Percentiles rank a stretch among this genome's conserved stretches.
These are phyloP conservation scores for Clunio marinus DNA, from an alignment of 2,888 invertebrate genomes.

Conservation along the genomic window DNA sequence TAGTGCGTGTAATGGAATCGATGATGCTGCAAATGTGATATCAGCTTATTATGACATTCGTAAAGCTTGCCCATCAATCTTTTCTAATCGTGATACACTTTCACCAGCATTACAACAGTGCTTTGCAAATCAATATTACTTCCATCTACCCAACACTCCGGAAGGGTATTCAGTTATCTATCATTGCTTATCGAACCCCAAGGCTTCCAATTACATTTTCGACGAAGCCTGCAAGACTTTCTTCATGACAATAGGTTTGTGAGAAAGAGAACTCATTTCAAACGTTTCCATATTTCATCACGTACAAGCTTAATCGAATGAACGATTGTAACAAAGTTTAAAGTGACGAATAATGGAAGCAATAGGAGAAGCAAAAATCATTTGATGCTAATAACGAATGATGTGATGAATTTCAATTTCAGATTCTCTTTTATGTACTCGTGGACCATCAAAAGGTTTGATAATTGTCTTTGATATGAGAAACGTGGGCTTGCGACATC, in stretches of 20 bases:
- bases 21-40: conserved; percentile 45
- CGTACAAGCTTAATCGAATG: no score
- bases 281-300: not conserved
- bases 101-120: conserved; percentile 49
- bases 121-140: conserved; percentile 55
- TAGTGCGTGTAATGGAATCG: conserved; percentile 41
- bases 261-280: not conserved
- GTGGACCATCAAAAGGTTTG: conserved; percentile 61
- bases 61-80: conserved; percentile 60
- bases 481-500: conserved; percentile 59
- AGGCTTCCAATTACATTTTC: conserved; percentile 58
- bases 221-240: conserved; percentile 59
- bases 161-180: conserved; percentile 60
- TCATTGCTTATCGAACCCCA: conserved; percentile 57
- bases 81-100: conserved; percentile 55
- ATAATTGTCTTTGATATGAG: conserved; percentile 66
- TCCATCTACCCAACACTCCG: conserved; percentile 57
- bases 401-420: conserved; percentile 40
- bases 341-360: no score
- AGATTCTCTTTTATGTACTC: conserved; percentile 57
- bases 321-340: no score
- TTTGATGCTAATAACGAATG: not conserved
- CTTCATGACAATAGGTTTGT: conserved; percentile 56
- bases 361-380: no score
- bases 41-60: conserved; percentile 59